Percentiles rank a stretch among this genome's conserved stretches.
Conservation (phyloP, 2,797 vertebrate species). For the Muscicapa striata region DNA sequence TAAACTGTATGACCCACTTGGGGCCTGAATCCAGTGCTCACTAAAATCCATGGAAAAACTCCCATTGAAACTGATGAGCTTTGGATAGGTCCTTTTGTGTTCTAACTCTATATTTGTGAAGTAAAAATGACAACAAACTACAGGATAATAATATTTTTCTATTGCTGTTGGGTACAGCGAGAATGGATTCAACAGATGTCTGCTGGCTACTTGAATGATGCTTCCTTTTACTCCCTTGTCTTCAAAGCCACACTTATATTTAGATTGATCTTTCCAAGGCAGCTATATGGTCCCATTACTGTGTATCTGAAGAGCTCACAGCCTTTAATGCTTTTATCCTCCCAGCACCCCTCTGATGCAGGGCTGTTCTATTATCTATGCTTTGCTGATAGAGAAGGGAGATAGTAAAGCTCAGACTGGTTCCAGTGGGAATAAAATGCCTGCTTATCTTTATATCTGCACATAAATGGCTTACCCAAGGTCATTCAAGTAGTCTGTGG, state of each 20-base stretch:
- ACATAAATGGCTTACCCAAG: slow-evolving; percentile 46
- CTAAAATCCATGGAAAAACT: background rate
- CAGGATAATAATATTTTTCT: slow-evolving; percentile 11
- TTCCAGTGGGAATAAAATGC: slow-evolving; percentile 51
- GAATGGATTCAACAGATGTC: background rate
- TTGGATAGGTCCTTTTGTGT: background rate
- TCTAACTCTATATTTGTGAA: background rate
- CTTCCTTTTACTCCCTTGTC: slow-evolving; percentile 39
- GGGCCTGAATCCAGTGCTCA: background rate
- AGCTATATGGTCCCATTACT: slow-evolving; percentile 55
- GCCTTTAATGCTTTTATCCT: slow-evolving; percentile 55
- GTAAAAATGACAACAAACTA: background rate
- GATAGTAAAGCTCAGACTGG: slow-evolving; percentile 48
- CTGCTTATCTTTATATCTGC: slow-evolving; percentile 44
- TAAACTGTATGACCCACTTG: slow-evolving; percentile 17
- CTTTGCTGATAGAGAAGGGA: slow-evolving; percentile 36
- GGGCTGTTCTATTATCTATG: slow-evolving; percentile 37
- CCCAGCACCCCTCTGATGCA: slow-evolving; percentile 9
- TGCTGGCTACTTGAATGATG: slow-evolving; percentile 18
- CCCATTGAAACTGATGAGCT: background rate
- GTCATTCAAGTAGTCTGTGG: slow-evolving; percentile 39
- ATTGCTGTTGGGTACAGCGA: background rate
- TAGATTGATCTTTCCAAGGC: slow-evolving; percentile 55
- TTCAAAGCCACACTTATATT: slow-evolving; percentile 60
- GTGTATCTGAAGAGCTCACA: slow-evolving; percentile 46